A percentile compares a stretch with the other conserved stretches of the same genome.
Evolutionary conservation across 2,797 vertebrate genomes (phyloP).

Genomic region (Alexandromys oeconomus): DNA sequence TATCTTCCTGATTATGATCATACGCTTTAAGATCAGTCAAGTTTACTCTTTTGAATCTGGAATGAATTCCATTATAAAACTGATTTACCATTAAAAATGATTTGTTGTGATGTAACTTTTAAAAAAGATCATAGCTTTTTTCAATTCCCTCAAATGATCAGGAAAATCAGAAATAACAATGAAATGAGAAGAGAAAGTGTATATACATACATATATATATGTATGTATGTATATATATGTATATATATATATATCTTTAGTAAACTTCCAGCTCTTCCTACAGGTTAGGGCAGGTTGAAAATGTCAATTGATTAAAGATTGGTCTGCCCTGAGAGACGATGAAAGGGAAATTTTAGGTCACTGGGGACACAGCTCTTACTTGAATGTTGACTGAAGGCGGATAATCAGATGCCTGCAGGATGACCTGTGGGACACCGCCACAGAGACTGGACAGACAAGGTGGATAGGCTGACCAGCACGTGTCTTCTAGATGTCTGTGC

Average conservation of each 20-base stretch:
- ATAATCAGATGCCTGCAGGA: not conserved
- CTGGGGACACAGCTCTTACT: not conserved
- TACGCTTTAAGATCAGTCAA: slow-evolving; percentile 26
- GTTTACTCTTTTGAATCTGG: slow-evolving; percentile 36
- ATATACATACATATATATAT: not conserved
- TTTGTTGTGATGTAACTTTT: not conserved
- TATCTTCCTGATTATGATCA: not conserved
- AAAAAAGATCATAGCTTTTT: not conserved
- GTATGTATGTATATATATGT: not conserved
- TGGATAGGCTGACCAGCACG: not conserved
- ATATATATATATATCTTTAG: not conserved
- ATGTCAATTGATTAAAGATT: slow-evolving; percentile 1
- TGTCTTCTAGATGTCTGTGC: not conserved
- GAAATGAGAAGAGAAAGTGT: not conserved
- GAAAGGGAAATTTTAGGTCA: not conserved
- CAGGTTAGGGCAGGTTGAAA: not conserved
- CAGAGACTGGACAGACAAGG: not conserved
- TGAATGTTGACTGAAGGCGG: not conserved
- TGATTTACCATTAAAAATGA: slow-evolving; percentile 41
- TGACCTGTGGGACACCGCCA: not conserved
- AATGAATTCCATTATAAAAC: slow-evolving; percentile 38
- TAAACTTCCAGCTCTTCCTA: slow-evolving; percentile 18
- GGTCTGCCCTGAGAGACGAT: not conserved
- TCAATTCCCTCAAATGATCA: slow-evolving; percentile 28
- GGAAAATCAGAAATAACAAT: not conserved